Evolutionary conservation across 1,140 invertebrate species (phyloP).

Genomic region (Bombus affinis): DNA sequence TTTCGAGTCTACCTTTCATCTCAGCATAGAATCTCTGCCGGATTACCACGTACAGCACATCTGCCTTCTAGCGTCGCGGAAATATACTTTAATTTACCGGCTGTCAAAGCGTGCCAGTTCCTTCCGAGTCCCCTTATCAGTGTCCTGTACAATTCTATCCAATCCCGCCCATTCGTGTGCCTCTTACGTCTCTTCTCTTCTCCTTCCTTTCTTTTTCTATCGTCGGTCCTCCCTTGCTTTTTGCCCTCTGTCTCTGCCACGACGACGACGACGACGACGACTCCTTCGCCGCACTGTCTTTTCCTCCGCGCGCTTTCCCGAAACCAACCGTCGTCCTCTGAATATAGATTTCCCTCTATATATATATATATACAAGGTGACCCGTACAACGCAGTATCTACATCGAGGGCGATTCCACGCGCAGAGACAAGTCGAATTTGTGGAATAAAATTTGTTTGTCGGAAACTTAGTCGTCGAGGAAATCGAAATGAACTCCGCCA

Average conservation of each 20-base stretch:
- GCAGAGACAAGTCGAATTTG: too few relatives aligned
- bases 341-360: constrained; percentile 34
- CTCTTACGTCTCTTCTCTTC: neutral
- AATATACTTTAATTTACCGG: constrained; percentile 70
- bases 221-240: neutral
- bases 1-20: constrained; percentile 64
- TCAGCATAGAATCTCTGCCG: constrained; percentile 53
- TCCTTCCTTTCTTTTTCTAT: constrained; percentile 6
- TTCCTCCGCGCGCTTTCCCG: constrained; percentile 27
- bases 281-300: constrained; percentile 11
- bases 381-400: neutral
- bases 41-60: constrained; percentile 64
- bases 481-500: too few relatives aligned
- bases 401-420: too few relatives aligned
- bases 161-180: neutral
- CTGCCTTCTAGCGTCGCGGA: constrained; percentile 65
- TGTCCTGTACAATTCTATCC: constrained; percentile 43
- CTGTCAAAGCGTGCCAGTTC: constrained; percentile 68
- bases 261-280: neutral
- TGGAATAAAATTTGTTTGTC: too few relatives aligned
- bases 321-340: constrained; percentile 3
- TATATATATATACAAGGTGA: neutral
- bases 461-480: too few relatives aligned
- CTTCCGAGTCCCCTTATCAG: constrained; percentile 64
- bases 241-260: neutral